Base-by-base conservation (phyloP, 2,888 invertebrate species). In the Lasiommata megera region DNA sequence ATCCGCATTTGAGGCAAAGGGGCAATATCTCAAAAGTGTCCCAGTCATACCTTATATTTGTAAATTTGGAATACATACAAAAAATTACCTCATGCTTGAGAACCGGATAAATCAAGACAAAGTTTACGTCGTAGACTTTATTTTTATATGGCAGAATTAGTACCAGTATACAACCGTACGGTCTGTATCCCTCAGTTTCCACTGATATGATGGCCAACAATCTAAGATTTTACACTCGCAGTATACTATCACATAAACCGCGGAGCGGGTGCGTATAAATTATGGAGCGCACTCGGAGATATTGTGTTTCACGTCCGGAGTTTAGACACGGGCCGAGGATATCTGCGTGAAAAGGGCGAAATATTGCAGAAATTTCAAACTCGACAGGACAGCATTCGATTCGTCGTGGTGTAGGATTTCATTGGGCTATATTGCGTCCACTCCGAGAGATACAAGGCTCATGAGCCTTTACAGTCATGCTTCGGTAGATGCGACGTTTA, bases 341-440 rank as follows among this genome's bases (percentile, higher is more conserved):
- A 88, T 88, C 87, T 85, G 84, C 82, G 85, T 87, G 88, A 89
- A 89, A 88, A 89, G 87, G 86, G 87, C 89, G 80, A 89, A 88
- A 88, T 89, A 90, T 90, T 87, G 89, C 87, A 88, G 82, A 86
- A 88, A 88, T 88, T 86, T 86, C 87, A 82, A 88, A 84, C 71
- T 82, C 80, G 89, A 89, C 88, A 88, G 87, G 85, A 84, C 86
- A 83, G 84, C 83, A 84, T 87, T 88, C 88, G 87, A 89, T 89
- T 89, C 84, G 88, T 84, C 84, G 79, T 79, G 88, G 89, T 89
- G 84, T 89, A 77, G 84, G 82, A 80, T 90, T 89, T 88, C 89
- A 90, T 89, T 88, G 88, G 84, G 84, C 76, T 80, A 76, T 83
- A 81, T 82, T 77, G 75, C 77, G 74, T 65, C 72, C 74, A 72